These are phyloP conservation scores for Idaea straminata DNA, from an alignment of 2,888 invertebrate genomes.

Conservation along the genomic window DNA sequence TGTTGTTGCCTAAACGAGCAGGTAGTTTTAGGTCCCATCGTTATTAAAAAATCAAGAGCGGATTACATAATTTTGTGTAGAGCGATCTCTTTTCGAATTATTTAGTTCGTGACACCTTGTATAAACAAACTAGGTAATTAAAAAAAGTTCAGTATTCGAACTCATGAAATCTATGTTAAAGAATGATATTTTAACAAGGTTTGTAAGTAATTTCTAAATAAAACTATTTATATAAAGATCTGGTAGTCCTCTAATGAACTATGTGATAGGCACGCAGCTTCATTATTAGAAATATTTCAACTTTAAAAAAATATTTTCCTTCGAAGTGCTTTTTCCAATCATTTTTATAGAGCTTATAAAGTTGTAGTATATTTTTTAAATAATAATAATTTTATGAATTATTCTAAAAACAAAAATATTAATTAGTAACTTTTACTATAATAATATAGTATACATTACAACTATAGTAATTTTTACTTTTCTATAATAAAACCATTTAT, in stretches of 20 bases:
- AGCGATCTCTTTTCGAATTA: no score
- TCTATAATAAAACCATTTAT: not conserved
- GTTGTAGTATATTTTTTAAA: no score
- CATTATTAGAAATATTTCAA: not conserved
- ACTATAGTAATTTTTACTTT: not conserved
- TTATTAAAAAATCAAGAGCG: no score
- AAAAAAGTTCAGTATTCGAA: constrained; percentile 47
- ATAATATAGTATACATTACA: not conserved
- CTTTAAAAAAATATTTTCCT: not conserved
- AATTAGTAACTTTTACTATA: no score
- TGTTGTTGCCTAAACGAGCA: no score
- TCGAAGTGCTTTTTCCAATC: no score
- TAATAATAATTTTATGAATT: no score
- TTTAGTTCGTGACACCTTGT: not conserved
- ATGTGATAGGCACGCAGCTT: not conserved
- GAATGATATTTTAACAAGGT: constrained; percentile 31
- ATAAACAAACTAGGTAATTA: constrained; percentile 23
- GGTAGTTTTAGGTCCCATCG: no score
- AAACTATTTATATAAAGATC: constrained; percentile 36
- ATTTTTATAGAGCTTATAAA: no score
- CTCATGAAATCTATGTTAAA: constrained; percentile 33
- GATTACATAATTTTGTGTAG: no score
- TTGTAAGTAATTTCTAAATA: constrained; percentile 39
- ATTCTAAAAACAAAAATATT: no score
- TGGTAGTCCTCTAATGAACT: not conserved